phyloP scores from a whole-genome alignment of 2,888 invertebrate genomes.

The Machimus atricapillus region DNA sequence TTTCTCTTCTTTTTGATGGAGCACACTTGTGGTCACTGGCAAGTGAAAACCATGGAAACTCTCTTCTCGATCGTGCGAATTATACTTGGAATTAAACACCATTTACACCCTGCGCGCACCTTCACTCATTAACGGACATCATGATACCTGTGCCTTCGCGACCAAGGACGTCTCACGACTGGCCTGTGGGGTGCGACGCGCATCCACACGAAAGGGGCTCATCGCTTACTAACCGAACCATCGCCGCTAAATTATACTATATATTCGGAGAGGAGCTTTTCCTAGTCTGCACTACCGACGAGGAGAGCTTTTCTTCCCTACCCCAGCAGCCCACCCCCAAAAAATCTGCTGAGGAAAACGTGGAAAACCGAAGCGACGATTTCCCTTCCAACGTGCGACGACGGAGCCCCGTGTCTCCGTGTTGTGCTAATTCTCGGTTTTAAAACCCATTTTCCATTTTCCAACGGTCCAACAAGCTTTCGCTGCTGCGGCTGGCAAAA shows the following conservation, averaged over 20 bases:
- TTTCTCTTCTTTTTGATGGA: background rate
- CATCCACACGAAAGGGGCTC: background rate
- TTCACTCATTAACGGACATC: slow-evolving; percentile 9
- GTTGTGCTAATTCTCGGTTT: background rate
- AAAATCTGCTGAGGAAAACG: background rate
- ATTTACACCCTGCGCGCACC: background rate
- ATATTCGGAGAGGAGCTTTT: background rate
- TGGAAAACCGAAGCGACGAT: background rate
- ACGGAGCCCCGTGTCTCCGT: background rate
- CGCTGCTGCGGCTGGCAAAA: slow-evolving; percentile 4
- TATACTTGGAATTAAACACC: background rate
- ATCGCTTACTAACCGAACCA: slow-evolving; percentile 1
- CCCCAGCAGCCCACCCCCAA: background rate
- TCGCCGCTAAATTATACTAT: background rate
- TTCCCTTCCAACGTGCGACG: background rate
- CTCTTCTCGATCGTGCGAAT: background rate
- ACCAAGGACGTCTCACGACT: background rate
- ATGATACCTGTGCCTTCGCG: background rate
- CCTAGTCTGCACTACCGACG: background rate
- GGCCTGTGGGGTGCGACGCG: background rate
- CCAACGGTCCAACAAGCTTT: slow-evolving; percentile 7
- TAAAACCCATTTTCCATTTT: slow-evolving; percentile 8
- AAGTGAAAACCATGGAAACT: background rate
- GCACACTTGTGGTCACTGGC: background rate
- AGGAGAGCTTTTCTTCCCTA: background rate